phyloP scores from a whole-genome alignment of 2,888 invertebrate species.

The Ligdia adustata region DNA sequence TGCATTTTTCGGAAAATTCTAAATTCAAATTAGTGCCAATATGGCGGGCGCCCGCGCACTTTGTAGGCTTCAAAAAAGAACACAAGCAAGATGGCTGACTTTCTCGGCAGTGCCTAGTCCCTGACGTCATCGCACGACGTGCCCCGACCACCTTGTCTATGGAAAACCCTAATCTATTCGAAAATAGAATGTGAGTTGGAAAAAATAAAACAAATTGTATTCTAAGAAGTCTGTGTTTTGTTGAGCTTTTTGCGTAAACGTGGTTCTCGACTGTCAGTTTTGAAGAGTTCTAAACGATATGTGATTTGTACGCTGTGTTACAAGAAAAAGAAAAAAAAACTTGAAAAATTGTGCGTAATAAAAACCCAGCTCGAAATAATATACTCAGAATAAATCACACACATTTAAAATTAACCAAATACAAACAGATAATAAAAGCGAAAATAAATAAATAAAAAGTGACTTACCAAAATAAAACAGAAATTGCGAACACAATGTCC shows the following conservation, averaged over 20 bases:
- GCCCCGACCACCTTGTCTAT: slow-evolving; percentile 72
- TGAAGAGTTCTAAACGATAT: too few species aligned
- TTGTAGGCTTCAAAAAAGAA: slow-evolving; percentile 79
- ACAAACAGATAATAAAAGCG: slow-evolving; percentile 22
- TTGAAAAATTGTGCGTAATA: too few species aligned
- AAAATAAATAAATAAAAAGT: slow-evolving; percentile 46
- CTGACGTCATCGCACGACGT: slow-evolving; percentile 80
- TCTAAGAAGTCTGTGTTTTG: slow-evolving; percentile 26
- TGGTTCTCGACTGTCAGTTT: slow-evolving; percentile 12
- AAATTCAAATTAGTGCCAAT: slow-evolving; percentile 56
- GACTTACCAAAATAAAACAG: slow-evolving; percentile 70
- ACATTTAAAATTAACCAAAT: slow-evolving; percentile 2
- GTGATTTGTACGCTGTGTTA: too few species aligned
- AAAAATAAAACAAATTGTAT: slow-evolving; percentile 11
- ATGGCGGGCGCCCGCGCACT: slow-evolving; percentile 73
- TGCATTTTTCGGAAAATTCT: slow-evolving; percentile 24
- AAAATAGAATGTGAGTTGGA: slow-evolving; percentile 42
- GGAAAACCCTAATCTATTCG: slow-evolving; percentile 47
- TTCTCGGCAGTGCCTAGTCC: slow-evolving; percentile 79
- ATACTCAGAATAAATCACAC: background rate
- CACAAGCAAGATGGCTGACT: slow-evolving; percentile 80
- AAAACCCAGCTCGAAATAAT: too few species aligned
- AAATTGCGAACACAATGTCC: slow-evolving; percentile 72
- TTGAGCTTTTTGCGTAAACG: slow-evolving; percentile 24
- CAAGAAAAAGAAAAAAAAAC: too few species aligned